A percentile compares a stretch with the other conserved stretches of the same genome.
These are phyloP conservation scores for Helobdella robusta DNA, from an alignment of 2,888 invertebrate genomes.

Conservation along the genomic window DNA sequence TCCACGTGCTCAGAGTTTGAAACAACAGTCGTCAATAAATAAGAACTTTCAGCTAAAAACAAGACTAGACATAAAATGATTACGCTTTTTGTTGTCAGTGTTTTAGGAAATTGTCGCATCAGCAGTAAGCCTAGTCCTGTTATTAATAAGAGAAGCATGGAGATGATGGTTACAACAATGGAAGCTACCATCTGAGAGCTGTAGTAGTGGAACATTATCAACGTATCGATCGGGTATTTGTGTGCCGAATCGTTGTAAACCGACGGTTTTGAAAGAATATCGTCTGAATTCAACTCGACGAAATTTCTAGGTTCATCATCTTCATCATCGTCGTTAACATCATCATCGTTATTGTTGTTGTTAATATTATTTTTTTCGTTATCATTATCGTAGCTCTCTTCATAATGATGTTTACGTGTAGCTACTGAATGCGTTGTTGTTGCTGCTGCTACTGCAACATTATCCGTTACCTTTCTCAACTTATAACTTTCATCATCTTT, in stretches of 20 bases:
- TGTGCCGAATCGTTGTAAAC: background rate
- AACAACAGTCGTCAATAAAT: conserved; percentile 47
- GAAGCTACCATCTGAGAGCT: conserved; percentile 48
- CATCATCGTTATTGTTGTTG: background rate
- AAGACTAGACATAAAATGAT: conserved; percentile 52
- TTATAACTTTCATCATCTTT: background rate
- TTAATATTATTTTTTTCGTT: background rate
- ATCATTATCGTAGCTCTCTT: background rate
- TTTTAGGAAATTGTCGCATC: conserved; percentile 49
- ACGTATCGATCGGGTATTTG: background rate
- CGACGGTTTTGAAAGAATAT: no score
- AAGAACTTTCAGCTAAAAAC: conserved; percentile 52
- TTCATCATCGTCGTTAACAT: background rate
- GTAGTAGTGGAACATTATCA: conserved; percentile 19
- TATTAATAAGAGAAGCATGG: conserved; percentile 50
- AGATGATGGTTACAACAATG: conserved; percentile 58
- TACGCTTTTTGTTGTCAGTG: conserved; percentile 53
- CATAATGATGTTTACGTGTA: background rate
- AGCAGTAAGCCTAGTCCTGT: conserved; percentile 52
- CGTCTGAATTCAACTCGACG: background rate
- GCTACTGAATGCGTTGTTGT: background rate
- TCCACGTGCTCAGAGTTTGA: background rate
- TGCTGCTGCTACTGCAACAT: background rate
- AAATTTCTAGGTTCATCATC: no score
- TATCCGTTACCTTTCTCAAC: background rate